Conservation (phyloP, 2,888 invertebrate genomes). For the Cremastinae sp. region DNA sequence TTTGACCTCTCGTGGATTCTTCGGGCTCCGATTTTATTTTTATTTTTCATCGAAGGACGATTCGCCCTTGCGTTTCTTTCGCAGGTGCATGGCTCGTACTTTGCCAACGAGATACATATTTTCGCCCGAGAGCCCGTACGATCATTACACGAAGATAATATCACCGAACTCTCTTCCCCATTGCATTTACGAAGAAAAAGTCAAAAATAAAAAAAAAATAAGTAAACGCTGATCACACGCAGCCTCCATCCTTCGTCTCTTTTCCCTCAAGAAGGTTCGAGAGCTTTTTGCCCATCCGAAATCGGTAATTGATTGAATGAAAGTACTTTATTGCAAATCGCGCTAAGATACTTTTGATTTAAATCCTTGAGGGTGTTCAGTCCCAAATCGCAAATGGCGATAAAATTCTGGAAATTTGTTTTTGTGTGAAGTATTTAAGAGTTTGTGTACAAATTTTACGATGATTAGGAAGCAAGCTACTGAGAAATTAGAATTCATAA, state of each 20-base stretch:
- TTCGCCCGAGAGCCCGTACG: conserved; percentile 36
- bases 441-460: no score
- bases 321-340: conserved; percentile 47
- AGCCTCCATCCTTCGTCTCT: conserved; percentile 1
- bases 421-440: no score
- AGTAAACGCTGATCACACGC: no score
- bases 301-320: conserved; percentile 63
- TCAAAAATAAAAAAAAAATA: no score
- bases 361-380: background rate
- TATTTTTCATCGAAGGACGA: no score
- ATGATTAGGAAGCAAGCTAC: no score
- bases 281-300: conserved; percentile 47
- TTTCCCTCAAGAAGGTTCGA: conserved; percentile 10
- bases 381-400: no score
- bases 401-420: no score
- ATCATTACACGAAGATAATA: conserved; percentile 53
- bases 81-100: conserved; percentile 41
- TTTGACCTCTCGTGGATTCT: conserved; percentile 61
- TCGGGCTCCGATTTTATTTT: no score
- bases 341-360: conserved; percentile 17
- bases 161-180: conserved; percentile 20
- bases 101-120: conserved; percentile 46
- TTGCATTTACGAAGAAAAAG: background rate
- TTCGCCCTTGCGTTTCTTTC: conserved; percentile 18
- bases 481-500: no score